Conservation (phyloP, 2,113 vertebrate species). For the Aythya baeri region DNA sequence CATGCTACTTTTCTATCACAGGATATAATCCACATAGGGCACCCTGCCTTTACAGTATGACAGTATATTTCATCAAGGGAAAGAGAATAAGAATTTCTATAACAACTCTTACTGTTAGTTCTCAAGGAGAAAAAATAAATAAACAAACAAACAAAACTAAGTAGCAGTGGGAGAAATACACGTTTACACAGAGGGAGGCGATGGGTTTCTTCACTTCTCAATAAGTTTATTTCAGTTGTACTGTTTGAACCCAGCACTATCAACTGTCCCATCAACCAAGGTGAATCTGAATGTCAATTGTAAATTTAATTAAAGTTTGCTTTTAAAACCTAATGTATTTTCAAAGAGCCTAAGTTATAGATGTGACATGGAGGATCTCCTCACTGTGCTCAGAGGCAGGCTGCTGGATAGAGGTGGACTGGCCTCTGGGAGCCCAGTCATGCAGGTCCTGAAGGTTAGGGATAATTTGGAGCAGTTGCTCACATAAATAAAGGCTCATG, state of each 20-base stretch:
- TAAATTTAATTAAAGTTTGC: background rate
- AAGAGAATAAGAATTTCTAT: background rate
- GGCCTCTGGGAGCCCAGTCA: rapidly evolving
- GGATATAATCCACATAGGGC: too few species aligned
- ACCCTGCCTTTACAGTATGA: background rate
- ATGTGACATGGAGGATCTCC: background rate
- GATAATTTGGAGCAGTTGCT: background rate
- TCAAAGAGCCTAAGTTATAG: background rate
- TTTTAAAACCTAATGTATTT: background rate
- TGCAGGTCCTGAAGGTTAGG: background rate
- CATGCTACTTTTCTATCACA: background rate
- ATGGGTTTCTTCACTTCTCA: background rate
- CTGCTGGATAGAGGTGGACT: background rate
- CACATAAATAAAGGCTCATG: background rate
- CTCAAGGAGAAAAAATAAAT: too few species aligned
- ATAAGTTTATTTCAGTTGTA: background rate
- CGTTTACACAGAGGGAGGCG: background rate
- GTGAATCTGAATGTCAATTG: slow-evolving; percentile 1
- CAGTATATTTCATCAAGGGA: background rate
- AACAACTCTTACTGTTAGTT: rapidly evolving
- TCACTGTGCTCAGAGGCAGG: background rate
- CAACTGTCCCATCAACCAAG: background rate
- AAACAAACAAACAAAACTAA: too few species aligned
- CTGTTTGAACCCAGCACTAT: background rate
- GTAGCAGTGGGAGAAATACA: background rate